Conservation (phyloP, 2,888 invertebrate species). For the Paralinhomoeus sp. region DNA sequence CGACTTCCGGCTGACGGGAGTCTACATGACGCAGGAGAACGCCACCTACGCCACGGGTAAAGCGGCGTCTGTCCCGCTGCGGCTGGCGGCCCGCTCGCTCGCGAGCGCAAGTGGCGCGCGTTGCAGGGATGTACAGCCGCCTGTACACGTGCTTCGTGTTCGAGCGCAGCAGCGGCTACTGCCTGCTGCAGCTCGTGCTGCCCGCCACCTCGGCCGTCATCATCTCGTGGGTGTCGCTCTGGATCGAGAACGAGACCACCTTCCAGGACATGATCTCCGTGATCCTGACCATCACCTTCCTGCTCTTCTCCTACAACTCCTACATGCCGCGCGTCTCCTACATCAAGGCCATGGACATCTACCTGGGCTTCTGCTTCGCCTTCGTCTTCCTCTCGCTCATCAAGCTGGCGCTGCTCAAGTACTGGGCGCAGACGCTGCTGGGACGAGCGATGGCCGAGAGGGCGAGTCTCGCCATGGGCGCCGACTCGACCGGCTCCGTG, state of each 20-base stretch:
- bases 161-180: conserved; percentile 19
- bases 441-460: conserved; percentile 12
- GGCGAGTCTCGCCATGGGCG: too few relatives aligned
- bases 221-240: conserved; percentile 20
- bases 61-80: not conserved
- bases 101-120: not conserved
- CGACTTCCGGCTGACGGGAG: conserved; percentile 6
- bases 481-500: too few relatives aligned
- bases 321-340: too few relatives aligned
- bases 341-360: too few relatives aligned
- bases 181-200: conserved; percentile 21
- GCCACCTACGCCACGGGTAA: not conserved
- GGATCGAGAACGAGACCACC: conserved; percentile 21
- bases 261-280: conserved; percentile 23
- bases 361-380: conserved; percentile 20
- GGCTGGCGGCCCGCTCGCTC: not conserved
- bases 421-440: conserved; percentile 20
- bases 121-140: conserved; percentile 19
- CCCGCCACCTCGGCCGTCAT: conserved; percentile 23
- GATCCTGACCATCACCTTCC: conserved; percentile 20
- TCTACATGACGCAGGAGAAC: not conserved
- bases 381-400: conserved; percentile 22
- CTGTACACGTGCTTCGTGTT: conserved; percentile 22
- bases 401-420: conserved; percentile 20
- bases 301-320: conserved; percentile 22